A percentile compares a stretch with the other conserved stretches of the same genome.
Evolutionary conservation across 2,113 vertebrate genomes (phyloP).

Genomic region (Sebastes fasciatus): DNA sequence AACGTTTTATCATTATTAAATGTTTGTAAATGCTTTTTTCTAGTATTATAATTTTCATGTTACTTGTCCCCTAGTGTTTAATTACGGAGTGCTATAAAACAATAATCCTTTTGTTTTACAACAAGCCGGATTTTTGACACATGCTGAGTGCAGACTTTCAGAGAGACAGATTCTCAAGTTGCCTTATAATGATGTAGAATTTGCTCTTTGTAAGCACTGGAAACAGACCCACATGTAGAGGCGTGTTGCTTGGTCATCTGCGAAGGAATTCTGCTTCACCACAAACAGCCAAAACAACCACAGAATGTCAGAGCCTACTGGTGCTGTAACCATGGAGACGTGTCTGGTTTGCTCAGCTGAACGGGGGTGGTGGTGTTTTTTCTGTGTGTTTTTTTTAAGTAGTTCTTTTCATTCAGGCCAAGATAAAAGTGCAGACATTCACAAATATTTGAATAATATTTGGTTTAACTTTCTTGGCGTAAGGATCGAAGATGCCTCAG

Average conservation of each 20-base stretch:
- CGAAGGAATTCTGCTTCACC: slow-evolving; percentile 50
- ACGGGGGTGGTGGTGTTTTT: neutral
- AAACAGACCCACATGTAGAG: neutral
- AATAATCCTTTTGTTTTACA: neutral
- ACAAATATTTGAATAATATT: neutral
- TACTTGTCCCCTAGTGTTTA: neutral
- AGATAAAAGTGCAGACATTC: neutral
- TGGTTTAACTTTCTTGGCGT: neutral
- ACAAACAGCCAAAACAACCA: neutral
- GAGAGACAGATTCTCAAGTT: too few relatives aligned
- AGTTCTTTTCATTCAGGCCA: neutral
- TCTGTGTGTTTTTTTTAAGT: neutral
- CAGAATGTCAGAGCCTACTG: slow-evolving; percentile 12
- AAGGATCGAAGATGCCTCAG: neutral
- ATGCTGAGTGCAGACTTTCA: too few relatives aligned
- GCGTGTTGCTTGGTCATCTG: slow-evolving; percentile 17
- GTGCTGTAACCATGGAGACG: slow-evolving; percentile 34
- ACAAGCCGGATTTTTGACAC: neutral
- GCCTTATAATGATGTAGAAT: too few relatives aligned
- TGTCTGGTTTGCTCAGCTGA: neutral
- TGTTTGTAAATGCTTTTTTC: neutral
- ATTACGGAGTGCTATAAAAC: neutral
- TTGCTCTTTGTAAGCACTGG: too few relatives aligned
- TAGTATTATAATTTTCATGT: neutral
- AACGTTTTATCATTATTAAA: too few relatives aligned